A percentile compares a stretch with the other conserved stretches of the same genome.
Conservation (phyloP, 2,888 invertebrate genomes). For the Eristalinus sepulchralis region DNA sequence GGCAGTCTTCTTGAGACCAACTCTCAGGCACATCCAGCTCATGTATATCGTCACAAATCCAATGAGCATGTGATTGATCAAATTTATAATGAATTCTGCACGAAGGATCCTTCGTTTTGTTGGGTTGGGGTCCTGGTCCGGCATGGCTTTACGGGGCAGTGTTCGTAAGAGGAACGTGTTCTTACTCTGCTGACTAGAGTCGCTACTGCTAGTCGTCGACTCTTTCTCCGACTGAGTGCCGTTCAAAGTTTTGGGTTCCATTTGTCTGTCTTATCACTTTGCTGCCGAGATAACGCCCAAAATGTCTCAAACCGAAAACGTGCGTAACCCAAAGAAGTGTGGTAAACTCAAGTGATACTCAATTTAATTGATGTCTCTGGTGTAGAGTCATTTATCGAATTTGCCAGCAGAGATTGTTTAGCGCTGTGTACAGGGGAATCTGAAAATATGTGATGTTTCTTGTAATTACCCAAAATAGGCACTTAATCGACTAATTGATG, state of each 20-base stretch:
- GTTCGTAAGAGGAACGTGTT: constrained; percentile 42
- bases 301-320: constrained; percentile 14
- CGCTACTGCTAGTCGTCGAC: constrained; percentile 18
- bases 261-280: constrained; percentile 43
- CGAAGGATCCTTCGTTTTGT: constrained; percentile 61
- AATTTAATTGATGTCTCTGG: neutral
- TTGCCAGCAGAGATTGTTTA: neutral
- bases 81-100: constrained; percentile 74
- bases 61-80: constrained; percentile 76
- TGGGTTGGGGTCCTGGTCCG: constrained; percentile 17
- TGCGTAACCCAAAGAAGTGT: neutral
- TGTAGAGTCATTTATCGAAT: neutral
- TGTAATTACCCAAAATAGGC: too few relatives aligned
- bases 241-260: constrained; percentile 17
- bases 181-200: constrained; percentile 33
- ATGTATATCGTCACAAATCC: constrained; percentile 77
- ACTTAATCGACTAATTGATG: too few relatives aligned
- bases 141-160: constrained; percentile 26
- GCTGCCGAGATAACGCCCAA: constrained; percentile 18
- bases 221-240: neutral
- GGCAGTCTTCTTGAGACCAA: constrained; percentile 73
- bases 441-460: neutral
- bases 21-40: constrained; percentile 75
- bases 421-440: neutral
- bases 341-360: neutral